phyloP scores from a whole-genome alignment of 1,140 invertebrate species.

The Sitophilus oryzae region DNA sequence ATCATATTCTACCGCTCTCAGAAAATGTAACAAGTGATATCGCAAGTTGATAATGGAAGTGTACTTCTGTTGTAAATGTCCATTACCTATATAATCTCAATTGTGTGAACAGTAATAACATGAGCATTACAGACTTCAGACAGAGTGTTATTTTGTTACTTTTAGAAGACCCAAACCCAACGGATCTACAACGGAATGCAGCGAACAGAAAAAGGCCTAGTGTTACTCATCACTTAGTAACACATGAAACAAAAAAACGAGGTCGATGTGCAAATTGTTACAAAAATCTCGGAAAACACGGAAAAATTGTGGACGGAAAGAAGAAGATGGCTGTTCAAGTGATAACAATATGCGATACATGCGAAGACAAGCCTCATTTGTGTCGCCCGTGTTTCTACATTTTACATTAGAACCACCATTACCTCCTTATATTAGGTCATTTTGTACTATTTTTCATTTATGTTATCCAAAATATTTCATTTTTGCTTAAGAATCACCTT shows the following conservation, averaged over 20 bases:
- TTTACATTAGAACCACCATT: slow-evolving; percentile 6
- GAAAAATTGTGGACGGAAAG: slow-evolving; percentile 10
- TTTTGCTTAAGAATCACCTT: no score
- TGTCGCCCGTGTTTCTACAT: slow-evolving; percentile 10
- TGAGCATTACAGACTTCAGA: slow-evolving; percentile 11
- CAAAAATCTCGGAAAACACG: slow-evolving; percentile 9
- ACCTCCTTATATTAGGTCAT: no score
- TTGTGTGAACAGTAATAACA: not conserved
- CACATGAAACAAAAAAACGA: slow-evolving; percentile 12
- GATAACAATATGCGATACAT: slow-evolving; percentile 8
- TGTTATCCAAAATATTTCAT: no score
- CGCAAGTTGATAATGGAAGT: slow-evolving; percentile 30
- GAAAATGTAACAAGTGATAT: slow-evolving; percentile 30
- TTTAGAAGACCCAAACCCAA: not conserved
- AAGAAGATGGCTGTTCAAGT: slow-evolving; percentile 13
- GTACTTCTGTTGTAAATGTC: slow-evolving; percentile 15
- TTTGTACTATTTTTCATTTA: no score
- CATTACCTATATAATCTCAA: slow-evolving; percentile 12
- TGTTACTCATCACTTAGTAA: slow-evolving; percentile 6
- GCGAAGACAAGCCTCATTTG: slow-evolving; percentile 8
- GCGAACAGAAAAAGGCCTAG: not conserved
- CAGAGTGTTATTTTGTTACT: slow-evolving; percentile 5
- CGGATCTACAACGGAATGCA: not conserved
- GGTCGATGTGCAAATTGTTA: slow-evolving; percentile 7
- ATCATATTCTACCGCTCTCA: slow-evolving; percentile 21